Conservation (phyloP, 2,888 invertebrate genomes). For the Hypomecis atomaria region DNA sequence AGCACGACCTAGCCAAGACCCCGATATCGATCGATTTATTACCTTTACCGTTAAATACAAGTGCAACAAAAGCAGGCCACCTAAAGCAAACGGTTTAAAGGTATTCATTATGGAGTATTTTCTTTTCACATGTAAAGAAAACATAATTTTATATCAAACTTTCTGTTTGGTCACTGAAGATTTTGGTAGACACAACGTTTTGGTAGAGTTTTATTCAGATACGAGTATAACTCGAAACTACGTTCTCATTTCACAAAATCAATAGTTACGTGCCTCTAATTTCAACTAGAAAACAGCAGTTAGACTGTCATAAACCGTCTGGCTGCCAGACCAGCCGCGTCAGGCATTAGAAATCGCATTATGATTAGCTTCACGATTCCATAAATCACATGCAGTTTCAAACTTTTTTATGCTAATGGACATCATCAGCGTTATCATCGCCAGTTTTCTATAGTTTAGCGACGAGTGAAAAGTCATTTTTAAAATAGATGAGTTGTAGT, state of each 20-base stretch:
- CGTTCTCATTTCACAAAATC: slow-evolving; percentile 1
- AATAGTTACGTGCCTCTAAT: neutral
- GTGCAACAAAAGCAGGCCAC: slow-evolving; percentile 5
- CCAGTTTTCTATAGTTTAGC: neutral
- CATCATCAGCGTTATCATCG: slow-evolving; percentile 21
- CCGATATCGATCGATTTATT: slow-evolving; percentile 45
- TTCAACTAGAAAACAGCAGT: slow-evolving; percentile 2
- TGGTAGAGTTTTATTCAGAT: neutral
- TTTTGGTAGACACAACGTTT: neutral
- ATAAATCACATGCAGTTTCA: slow-evolving; percentile 52
- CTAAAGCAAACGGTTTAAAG: slow-evolving; percentile 1
- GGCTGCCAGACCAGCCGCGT: slow-evolving; percentile 14
- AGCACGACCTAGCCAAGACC: slow-evolving; percentile 42
- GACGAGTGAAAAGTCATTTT: neutral
- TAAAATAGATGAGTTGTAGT: neutral
- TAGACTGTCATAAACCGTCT: slow-evolving; percentile 2
- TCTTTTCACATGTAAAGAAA: neutral
- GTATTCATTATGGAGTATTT: neutral
- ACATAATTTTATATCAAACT: neutral
- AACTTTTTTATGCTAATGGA: slow-evolving; percentile 50
- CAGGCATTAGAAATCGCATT: slow-evolving; percentile 27
- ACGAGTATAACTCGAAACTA: neutral
- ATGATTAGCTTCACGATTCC: slow-evolving; percentile 49
- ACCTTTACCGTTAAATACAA: slow-evolving; percentile 41
- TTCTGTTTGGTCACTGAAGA: neutral